These are phyloP conservation scores for Troides helena DNA, from an alignment of 2,888 invertebrate species.

Conservation along the genomic window DNA sequence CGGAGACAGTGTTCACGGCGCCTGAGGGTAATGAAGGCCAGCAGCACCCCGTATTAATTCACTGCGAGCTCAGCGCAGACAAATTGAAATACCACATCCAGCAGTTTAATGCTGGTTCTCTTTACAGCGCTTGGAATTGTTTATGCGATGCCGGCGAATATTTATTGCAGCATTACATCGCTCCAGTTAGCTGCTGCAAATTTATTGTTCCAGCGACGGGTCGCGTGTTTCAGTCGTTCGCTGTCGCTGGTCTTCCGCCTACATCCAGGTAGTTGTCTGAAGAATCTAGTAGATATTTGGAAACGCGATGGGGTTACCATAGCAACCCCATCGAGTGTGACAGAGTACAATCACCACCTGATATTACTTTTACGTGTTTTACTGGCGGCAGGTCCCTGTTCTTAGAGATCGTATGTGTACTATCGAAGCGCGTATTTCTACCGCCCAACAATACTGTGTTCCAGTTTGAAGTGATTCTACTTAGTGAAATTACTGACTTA, in stretches of 20 bases:
- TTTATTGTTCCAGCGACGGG: conserved; percentile 18
- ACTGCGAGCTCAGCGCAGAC: conserved; percentile 22
- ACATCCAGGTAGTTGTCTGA: too few species aligned
- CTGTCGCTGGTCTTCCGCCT: background rate
- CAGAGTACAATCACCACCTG: too few species aligned
- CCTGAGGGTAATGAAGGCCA: conserved; percentile 25
- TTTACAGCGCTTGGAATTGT: conserved; percentile 14
- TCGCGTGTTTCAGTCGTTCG: conserved; percentile 1
- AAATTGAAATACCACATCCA: conserved; percentile 29
- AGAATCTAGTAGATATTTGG: too few species aligned
- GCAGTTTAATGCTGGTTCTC: conserved; percentile 17
- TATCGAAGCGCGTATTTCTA: too few species aligned
- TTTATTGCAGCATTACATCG: conserved; percentile 25
- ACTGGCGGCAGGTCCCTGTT: too few species aligned
- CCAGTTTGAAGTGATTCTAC: too few species aligned
- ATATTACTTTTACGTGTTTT: too few species aligned
- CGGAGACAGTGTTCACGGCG: conserved; percentile 19
- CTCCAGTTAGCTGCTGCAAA: conserved; percentile 12
- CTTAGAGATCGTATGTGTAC: too few species aligned
- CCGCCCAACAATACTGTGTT: too few species aligned
- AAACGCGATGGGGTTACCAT: too few species aligned
- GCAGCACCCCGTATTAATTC: conserved; percentile 22
- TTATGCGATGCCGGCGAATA: conserved; percentile 17
- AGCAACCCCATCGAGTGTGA: too few species aligned
- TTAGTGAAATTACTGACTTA: too few species aligned